Evolutionary conservation across 2,113 vertebrate genomes (phyloP).

Genomic region (Natator depressus): DNA sequence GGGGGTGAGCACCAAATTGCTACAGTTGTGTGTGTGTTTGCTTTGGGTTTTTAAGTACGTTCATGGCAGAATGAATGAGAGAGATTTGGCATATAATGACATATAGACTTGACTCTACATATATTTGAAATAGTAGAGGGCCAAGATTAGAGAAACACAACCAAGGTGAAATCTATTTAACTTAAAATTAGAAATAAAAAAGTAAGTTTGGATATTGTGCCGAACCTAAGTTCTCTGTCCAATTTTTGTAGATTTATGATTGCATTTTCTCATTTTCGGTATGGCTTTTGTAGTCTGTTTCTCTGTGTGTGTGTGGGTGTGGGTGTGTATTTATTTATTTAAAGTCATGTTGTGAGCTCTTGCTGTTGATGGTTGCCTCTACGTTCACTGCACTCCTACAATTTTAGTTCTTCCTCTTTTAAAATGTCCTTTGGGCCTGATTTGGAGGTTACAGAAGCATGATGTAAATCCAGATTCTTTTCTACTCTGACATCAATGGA

Average conservation of each 20-base stretch:
- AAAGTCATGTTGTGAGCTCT: not conserved
- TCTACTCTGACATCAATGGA: not conserved
- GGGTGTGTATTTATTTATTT: not conserved
- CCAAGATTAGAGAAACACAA: not conserved
- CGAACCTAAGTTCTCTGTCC: fast-evolving
- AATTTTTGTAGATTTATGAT: not conserved
- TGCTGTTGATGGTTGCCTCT: not conserved
- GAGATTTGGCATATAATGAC: fast-evolving
- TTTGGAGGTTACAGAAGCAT: not conserved
- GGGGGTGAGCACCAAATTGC: not conserved
- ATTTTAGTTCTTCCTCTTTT: constrained; percentile 21
- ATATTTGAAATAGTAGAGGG: fast-evolving
- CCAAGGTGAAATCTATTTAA: not conserved
- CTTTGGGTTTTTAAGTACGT: fast-evolving
- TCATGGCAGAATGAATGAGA: not conserved
- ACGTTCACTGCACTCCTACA: not conserved
- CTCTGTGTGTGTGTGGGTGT: not conserved
- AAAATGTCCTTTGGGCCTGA: not conserved
- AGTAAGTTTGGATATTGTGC: not conserved
- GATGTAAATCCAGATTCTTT: not conserved
- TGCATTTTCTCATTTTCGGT: not conserved
- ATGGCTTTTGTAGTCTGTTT: not conserved
- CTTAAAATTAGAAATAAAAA: fast-evolving
- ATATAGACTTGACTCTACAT: not conserved
- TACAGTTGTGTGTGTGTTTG: not conserved